Evolutionary conservation across 2,797 vertebrate species (phyloP), one percentile per base, ranked within the genome.

Genomic region (Typhlichthys subterraneus): DNA sequence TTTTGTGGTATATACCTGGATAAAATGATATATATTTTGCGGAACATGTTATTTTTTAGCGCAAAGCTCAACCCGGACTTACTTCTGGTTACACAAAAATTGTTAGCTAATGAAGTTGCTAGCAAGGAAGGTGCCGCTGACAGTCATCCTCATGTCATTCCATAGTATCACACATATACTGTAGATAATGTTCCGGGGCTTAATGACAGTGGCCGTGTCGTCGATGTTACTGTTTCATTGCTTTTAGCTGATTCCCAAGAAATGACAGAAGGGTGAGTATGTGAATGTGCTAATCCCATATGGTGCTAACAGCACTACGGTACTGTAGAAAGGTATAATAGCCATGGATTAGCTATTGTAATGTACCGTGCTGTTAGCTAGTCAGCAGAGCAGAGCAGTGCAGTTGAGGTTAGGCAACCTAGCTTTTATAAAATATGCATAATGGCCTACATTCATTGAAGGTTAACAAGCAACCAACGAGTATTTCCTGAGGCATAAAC

Each of bases 251-350:
- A 79, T 63, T 60, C 38, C 33, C 38, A 58, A 45, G 42, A 87
- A 69, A 91, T 90, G 88, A 88, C 79, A 85, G 78, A 77, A 72
- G 64, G 88, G 89, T 91, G 70, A 89, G 88, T 88, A 61, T 72
- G 53, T 54, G 47, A 38, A 45, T 74, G 65, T 66, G 38, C 13
- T 33, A 12, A 51, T 2, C 14, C 17, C 13, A 45, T 38, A n/a
- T 31, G n/a, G 31, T 7, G 57, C 53, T 57, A 79, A 71, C 83
- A 62, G 51, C 64, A 63, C 13, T 46, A 29, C 23, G 23, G 23
- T 29, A 29, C 23, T 29, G 23, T 29, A 62, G 56, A 48, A 19
- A n/a, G 69, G 63, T 38, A 50, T 38, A 38, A 9, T 23, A 31
- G 52, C 19, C 23, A 48, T 17, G 6, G 59, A 62, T 69, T 65